phyloP scores from a whole-genome alignment of 2,888 invertebrate genomes.

The Fragum sueziense region DNA sequence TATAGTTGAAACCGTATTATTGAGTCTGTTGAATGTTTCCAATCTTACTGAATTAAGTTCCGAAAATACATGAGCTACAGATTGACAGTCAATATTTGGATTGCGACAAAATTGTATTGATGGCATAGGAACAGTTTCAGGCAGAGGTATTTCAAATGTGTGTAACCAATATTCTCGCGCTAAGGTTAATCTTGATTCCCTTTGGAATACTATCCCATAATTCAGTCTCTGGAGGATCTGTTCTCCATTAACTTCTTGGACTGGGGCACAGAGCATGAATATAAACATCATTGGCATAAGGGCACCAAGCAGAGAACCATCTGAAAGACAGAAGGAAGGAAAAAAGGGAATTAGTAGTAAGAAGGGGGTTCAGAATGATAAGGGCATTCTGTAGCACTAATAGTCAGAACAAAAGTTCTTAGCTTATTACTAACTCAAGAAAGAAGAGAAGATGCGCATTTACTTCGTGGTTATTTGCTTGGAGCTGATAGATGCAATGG shows the following conservation, averaged over 20 bases:
- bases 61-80: conserved; percentile 20
- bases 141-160: conserved; percentile 43
- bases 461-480: not conserved
- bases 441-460: not conserved
- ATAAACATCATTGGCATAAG: not conserved
- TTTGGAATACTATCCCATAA: conserved; percentile 46
- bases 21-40: conserved; percentile 11
- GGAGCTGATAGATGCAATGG: not conserved
- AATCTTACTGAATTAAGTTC: conserved; percentile 26
- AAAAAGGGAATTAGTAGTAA: no score
- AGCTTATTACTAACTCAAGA: not conserved
- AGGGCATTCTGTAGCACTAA: no score
- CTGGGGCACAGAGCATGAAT: not conserved
- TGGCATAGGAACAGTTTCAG: conserved; percentile 19
- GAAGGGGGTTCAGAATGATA: no score
- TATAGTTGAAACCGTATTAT: conserved; percentile 5
- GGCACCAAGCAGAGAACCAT: not conserved
- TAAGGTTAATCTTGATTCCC: conserved; percentile 9
- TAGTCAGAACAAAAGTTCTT: no score
- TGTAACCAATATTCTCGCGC: conserved; percentile 44
- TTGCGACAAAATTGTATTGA: conserved; percentile 1
- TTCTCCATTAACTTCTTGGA: no score
- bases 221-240: conserved; percentile 37
- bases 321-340: no score
- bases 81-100: not conserved